A percentile compares a stretch with the other conserved stretches of the same genome.
These are phyloP conservation scores for Oreochromis tanganicae DNA, from an alignment of 2,113 vertebrate genomes.

Conservation along the genomic window DNA sequence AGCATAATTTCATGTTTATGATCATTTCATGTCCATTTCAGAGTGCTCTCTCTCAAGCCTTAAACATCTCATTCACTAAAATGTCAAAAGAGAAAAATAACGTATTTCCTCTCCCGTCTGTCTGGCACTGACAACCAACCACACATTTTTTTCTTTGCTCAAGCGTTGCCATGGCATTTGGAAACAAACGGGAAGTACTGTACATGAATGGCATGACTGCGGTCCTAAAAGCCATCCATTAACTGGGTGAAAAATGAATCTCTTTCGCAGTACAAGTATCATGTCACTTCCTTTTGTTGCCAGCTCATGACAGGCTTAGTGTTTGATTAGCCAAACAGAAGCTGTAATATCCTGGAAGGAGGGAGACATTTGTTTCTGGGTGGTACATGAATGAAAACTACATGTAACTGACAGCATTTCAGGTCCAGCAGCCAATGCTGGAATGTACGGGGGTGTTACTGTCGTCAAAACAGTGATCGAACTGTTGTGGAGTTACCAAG, in stretches of 20 bases:
- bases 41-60: neutral
- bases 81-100: neutral
- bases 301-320: neutral
- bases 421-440: neutral
- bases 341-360: neutral
- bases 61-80: neutral
- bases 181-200: slow-evolving; percentile 18
- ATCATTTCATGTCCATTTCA: neutral
- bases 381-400: neutral
- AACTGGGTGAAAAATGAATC: neutral
- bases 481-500: slow-evolving; percentile 45
- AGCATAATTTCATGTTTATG: neutral
- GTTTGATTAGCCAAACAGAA: neutral
- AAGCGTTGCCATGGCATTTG: slow-evolving; percentile 11
- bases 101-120: slow-evolving; percentile 1
- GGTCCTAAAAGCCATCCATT: neutral
- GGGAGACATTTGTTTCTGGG: neutral
- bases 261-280: neutral
- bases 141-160: neutral
- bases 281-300: neutral
- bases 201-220: neutral
- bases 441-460: slow-evolving; percentile 41
- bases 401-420: neutral
- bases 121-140: neutral
- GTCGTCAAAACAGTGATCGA: slow-evolving; percentile 56